A percentile compares a stretch with the other conserved stretches of the same genome.
Conservation (phyloP, 2,888 invertebrate species). For the Patella pellucida region DNA sequence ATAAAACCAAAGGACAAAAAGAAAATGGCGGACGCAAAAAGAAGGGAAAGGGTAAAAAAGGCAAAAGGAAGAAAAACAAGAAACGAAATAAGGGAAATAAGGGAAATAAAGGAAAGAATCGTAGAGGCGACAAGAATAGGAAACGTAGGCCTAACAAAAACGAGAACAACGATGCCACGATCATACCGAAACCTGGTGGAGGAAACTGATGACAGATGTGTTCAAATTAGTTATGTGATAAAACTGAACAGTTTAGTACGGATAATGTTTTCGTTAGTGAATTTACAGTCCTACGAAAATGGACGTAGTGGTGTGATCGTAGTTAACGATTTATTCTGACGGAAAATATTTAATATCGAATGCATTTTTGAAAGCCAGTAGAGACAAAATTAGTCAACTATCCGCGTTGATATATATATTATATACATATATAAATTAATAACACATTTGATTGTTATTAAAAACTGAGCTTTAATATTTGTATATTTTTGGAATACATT, state of each 20-base stretch:
- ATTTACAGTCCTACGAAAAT: not conserved
- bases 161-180: constrained; percentile 15
- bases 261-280: too few relatives aligned
- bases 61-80: constrained; percentile 22
- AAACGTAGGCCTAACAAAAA: constrained; percentile 17
- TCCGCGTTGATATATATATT: too few relatives aligned
- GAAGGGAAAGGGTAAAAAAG: constrained; percentile 18
- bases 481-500: too few relatives aligned
- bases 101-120: constrained; percentile 24
- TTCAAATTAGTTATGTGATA: not conserved
- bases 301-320: constrained; percentile 14
- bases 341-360: too few relatives aligned
- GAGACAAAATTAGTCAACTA: too few relatives aligned
- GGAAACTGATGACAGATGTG: constrained; percentile 22
- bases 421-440: too few relatives aligned
- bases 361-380: too few relatives aligned
- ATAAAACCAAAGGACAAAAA: not conserved
- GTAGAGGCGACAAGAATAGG: constrained; percentile 17
- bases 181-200: not conserved
- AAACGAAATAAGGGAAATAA: constrained; percentile 21
- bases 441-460: too few relatives aligned
- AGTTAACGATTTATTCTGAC: too few relatives aligned
- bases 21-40: constrained; percentile 14
- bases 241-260: too few relatives aligned
- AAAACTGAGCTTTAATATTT: too few relatives aligned